Conservation (phyloP, 2,888 invertebrate genomes). For the Sphaerophoria taeniata region DNA sequence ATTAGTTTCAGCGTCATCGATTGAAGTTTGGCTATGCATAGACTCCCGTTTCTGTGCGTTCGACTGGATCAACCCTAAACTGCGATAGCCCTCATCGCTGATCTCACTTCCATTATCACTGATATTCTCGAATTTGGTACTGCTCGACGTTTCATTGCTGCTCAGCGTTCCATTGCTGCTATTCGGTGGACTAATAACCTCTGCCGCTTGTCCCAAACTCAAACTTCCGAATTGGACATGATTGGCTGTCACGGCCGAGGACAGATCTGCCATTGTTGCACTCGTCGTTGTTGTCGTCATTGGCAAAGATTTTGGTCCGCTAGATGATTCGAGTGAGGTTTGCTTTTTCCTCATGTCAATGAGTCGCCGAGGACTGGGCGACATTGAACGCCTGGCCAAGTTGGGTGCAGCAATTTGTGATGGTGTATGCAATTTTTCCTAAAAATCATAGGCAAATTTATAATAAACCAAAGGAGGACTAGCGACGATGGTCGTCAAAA, state of each 20-base stretch:
- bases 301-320: conserved; percentile 79
- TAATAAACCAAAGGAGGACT: background rate
- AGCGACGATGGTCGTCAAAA: background rate
- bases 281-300: background rate
- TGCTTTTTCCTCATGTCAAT: conserved; percentile 82
- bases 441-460: background rate
- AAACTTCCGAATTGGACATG: conserved; percentile 77
- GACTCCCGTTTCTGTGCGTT: conserved; percentile 86
- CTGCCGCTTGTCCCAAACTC: conserved; percentile 64
- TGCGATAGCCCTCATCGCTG: conserved; percentile 93
- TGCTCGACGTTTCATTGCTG: conserved; percentile 73
- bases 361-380: conserved; percentile 81
- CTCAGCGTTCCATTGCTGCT: conserved; percentile 75
- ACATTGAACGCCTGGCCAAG: conserved; percentile 81
- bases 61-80: conserved; percentile 88
- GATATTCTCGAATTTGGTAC: conserved; percentile 84
- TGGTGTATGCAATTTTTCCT: conserved; percentile 63
- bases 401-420: conserved; percentile 78
- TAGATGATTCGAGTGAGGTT: conserved; percentile 79
- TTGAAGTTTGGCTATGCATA: conserved; percentile 88
- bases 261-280: conserved; percentile 52
- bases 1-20: conserved; percentile 89
- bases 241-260: conserved; percentile 24
- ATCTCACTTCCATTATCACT: conserved; percentile 93
- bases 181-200: conserved; percentile 54